Evolutionary conservation across 2,113 vertebrate genomes (phyloP).

Genomic region (Lota lota): DNA sequence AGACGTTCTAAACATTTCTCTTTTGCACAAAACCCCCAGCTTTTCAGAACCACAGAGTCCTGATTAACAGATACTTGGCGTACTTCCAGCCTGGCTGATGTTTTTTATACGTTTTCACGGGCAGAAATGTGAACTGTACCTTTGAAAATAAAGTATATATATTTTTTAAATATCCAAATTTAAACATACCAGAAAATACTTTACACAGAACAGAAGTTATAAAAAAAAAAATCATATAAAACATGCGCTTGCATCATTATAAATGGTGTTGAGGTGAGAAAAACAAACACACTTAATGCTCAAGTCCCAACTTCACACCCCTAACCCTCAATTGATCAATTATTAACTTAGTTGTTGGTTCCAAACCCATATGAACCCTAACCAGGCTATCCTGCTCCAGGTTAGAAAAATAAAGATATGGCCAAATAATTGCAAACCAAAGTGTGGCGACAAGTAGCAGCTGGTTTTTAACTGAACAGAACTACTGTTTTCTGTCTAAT

Average conservation of each 20-base stretch:
- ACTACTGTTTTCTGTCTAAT: slow-evolving; percentile 36
- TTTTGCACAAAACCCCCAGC: slow-evolving; percentile 4
- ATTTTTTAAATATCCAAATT: background rate
- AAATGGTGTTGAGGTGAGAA: slow-evolving; percentile 39
- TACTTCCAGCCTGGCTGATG: slow-evolving; percentile 11
- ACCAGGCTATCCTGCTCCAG: too few species aligned
- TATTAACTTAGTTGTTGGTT: too few species aligned
- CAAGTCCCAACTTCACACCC: background rate
- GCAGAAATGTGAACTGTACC: slow-evolving; percentile 1
- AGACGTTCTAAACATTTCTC: slow-evolving; percentile 37
- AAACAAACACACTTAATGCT: slow-evolving; percentile 12
- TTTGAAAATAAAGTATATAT: background rate
- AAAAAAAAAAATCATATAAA: slow-evolving; percentile 15
- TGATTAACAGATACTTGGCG: slow-evolving; percentile 12
- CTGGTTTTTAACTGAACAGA: slow-evolving; percentile 38
- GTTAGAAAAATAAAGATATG: background rate
- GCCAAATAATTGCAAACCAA: background rate
- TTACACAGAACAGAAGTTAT: slow-evolving; percentile 4
- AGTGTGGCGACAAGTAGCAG: slow-evolving; percentile 5
- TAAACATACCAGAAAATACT: slow-evolving; percentile 2
- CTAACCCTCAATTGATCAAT: too few species aligned
- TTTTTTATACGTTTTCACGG: slow-evolving; percentile 24
- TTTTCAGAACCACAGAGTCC: slow-evolving; percentile 27
- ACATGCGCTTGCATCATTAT: slow-evolving; percentile 24
- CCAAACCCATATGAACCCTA: too few species aligned